Base-by-base conservation (phyloP, 1,140 invertebrate species). In the Oppia nitens region DNA sequence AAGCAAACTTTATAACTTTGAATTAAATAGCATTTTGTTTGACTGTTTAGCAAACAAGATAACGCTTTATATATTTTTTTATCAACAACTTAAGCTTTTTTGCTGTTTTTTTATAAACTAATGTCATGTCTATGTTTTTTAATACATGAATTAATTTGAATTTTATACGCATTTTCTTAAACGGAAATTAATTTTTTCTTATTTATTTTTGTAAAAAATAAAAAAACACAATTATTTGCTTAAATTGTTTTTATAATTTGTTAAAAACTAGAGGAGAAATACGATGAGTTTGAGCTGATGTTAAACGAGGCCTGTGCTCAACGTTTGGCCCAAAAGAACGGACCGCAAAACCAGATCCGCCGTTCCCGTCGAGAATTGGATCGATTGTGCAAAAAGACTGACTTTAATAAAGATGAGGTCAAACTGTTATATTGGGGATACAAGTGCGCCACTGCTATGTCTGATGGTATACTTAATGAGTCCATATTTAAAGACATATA, bases 401-500 rank as follows among this genome's bases (percentile, higher is more conserved):
- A 75, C 63, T 78, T 78, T 65, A 69, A 67, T 6, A 67, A 68
- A 49, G 73, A 74, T 60, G 77, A 78, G 64, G 65, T 78, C 24
- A 76, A 78, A 63, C 70, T 76, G 17, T 76, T 78, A 70, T 78
- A 78, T 65, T 66, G 76, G 55, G 75, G 76, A 26, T 78, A 47
- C 47, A 61, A 61, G 45, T 20, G 47, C 1, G 59, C 59, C 9
- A 61, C 57, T 60, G n/a, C n/a, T n/a, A n/a, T n/a, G n/a, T 40
- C 60, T 2, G 45, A 59, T 11, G 60, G 92, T 40, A 85, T 96
- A 53, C 90, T 98, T 32, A 89, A 93, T 70, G 91, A 95, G 74
- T 86, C 93, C 66, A 87, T 85, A 60, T 97, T 98, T 75, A 96
- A 95, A 76, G 89, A 96, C 72, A 95, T 97, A 67, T 97, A 96